Percentiles rank a stretch among this genome's conserved stretches.
Evolutionary conservation across 1,140 invertebrate species (phyloP).

Genomic region (Drosophila ercepeae): DNA sequence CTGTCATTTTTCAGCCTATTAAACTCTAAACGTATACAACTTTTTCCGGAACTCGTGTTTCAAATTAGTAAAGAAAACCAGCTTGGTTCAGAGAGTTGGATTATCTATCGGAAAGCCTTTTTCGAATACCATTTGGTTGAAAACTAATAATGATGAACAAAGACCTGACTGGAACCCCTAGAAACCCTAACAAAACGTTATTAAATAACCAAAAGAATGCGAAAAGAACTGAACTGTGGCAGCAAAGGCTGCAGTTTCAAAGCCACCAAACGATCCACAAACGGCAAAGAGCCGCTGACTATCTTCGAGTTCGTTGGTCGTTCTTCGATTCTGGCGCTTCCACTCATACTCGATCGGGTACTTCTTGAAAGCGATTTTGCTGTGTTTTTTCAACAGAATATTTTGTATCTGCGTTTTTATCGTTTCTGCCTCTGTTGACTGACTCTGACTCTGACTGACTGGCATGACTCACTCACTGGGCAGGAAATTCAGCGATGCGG

Average conservation of each 20-base stretch:
- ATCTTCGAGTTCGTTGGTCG: slow-evolving; percentile 8
- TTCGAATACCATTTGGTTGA: too few species aligned
- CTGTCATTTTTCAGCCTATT: slow-evolving; percentile 16
- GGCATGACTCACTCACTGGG: slow-evolving; percentile 54
- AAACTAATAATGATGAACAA: too few species aligned
- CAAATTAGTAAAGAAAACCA: too few species aligned
- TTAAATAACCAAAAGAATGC: too few species aligned
- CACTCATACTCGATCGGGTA: slow-evolving; percentile 8
- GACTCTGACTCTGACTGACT: slow-evolving; percentile 13
- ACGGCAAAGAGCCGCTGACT: slow-evolving; percentile 13
- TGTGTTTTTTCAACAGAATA: slow-evolving; percentile 63
- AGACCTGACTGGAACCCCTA: too few species aligned
- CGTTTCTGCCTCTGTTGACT: slow-evolving; percentile 38
- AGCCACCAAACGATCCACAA: neutral
- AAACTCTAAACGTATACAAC: neutral
- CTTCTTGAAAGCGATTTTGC: slow-evolving; percentile 59
- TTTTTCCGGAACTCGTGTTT: neutral
- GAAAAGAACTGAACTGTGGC: too few species aligned
- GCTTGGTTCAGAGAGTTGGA: too few species aligned
- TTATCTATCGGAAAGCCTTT: too few species aligned
- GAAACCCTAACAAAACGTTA: too few species aligned
- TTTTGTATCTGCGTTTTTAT: slow-evolving; percentile 60
- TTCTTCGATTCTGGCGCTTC: slow-evolving; percentile 4
- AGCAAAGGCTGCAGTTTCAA: slow-evolving; percentile 1
- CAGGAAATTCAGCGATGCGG: slow-evolving; percentile 55